Conservation (phyloP, 2,888 invertebrate genomes). For the Xiphydria camelus region DNA sequence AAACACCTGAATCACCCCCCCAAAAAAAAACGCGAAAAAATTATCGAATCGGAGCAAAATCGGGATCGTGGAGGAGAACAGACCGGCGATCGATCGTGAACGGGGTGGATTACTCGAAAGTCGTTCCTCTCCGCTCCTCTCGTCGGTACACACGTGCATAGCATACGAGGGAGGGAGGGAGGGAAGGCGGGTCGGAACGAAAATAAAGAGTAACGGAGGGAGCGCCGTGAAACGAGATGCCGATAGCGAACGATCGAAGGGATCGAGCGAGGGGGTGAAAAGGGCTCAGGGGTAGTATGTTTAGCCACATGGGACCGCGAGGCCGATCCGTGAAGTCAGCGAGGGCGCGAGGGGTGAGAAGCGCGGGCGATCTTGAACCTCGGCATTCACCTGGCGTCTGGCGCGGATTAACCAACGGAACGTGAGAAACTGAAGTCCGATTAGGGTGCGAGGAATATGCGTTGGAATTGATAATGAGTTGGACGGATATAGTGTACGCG, state of each 20-base stretch:
- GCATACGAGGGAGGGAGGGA: neutral
- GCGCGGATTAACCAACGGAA: neutral
- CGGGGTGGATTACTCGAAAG: too few species aligned
- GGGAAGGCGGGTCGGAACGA: neutral
- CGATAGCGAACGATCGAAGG: neutral
- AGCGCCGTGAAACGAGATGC: neutral
- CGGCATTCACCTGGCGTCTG: constrained; percentile 4
- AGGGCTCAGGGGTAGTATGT: too few species aligned
- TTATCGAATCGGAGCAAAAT: too few species aligned
- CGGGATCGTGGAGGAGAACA: too few species aligned
- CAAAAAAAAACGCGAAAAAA: too few species aligned
- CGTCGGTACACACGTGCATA: neutral
- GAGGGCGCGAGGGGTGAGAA: neutral
- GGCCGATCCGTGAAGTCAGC: constrained; percentile 2
- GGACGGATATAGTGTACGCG: too few species aligned
- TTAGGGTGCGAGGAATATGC: too few species aligned
- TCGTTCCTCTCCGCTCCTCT: neutral
- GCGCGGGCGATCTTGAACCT: neutral
- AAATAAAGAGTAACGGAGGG: neutral
- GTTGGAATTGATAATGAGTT: neutral
- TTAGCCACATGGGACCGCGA: neutral
- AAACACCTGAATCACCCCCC: too few species aligned
- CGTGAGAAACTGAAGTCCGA: too few species aligned
- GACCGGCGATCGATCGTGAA: too few species aligned
- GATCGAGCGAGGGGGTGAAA: too few species aligned